Evolutionary conservation across 2,797 vertebrate genomes (phyloP), one percentile per base, ranked within the genome.

Genomic region (Halcyon smyrnensis): DNA sequence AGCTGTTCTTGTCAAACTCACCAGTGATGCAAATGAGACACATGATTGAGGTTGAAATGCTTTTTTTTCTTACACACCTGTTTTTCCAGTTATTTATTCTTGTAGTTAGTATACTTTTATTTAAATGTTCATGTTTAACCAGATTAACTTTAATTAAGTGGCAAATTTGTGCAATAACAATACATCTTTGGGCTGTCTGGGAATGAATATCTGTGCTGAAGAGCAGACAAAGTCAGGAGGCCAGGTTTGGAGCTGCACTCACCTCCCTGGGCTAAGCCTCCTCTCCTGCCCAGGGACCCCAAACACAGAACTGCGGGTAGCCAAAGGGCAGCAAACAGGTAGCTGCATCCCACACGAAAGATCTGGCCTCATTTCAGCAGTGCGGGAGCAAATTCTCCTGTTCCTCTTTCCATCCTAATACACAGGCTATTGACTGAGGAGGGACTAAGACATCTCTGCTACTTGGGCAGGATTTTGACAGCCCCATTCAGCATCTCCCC

Each of bases 351-450:
- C 32, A 2, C 4, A 4, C 32, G 41, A 3, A 6, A 18, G 21
- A 8, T 32, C 43, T 8, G 25, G 4, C 17, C 51, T 8, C 36
- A 2, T 10, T 25, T 41, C 87, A 57, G 3, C 12, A 25, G 16
- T 0, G 10, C 41, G 65, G 63, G 18, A 41, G 9, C 15, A 21
- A 25, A 6, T 16, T 8, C 83, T 14, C 20, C 39, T 28, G 12
- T 3, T 27, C 84, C 45, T 20, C 59, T 27, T 54, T 1, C 34
- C 63, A 2, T 15, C 8, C 0, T 0, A 14, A 11, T 21, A 14
- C 0, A 0, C 0, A 7, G 9, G 20, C 11, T 37, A 9, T 4
- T 0, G 6, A 1, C 0, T 4, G 21, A 64, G 48, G 14, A 5
- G 0, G 0, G 18, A 32, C 1, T 6, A 4, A 39, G 53, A 3